Base-by-base conservation (phyloP, 2,797 vertebrate genomes). In the Oreochromis grahami region DNA sequence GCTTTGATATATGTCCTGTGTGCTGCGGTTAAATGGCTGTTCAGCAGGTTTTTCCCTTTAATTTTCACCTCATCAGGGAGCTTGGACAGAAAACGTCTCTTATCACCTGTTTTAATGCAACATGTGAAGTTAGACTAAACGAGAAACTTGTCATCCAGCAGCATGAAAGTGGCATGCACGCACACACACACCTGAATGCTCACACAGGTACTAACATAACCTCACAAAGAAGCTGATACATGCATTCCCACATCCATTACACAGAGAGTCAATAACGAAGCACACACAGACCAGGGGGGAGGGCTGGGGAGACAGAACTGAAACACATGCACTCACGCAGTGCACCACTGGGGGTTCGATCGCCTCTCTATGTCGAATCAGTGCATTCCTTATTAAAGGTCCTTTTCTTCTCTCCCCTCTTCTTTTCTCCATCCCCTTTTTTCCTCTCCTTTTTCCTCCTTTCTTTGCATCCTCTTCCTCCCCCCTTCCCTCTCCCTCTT, bases 331-430 rank as follows among this genome's bases (percentile, higher is more conserved):
- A 72, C 72, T 78, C 53, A 87, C 48, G 58, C 38, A 74, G 8
- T 3, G 15, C 58, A 50, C 81, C 80, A 85, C 38, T 78, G 74
- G 88, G 86, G 87, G 78, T 92, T 92, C 90, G 86, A 92, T 93
- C 77, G 77, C 56, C 88, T 92, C 90, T 91, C 90, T 85, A 83
- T 91, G 91, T 95, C 90, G 92, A 92, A 93, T 92, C 89, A 94
- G 85, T 86, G 87, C 86, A 90, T 92, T 93, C 78, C 92, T 93
- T 93, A 94, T 95, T 94, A 94, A 91, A 63, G 13, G 72, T 77
- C 88, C 87, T 87, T 88, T 91, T 86, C 87, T 87, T 90, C 72
- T 83, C 86, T 36, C 80, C 86, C 50, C 70, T 76, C 80, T 84
- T 88, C 76, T 85, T 81, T 81, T 84, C 79, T 79, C 48, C 43